Percentiles rank a stretch among this genome's conserved stretches.
These are phyloP conservation scores for Saguinus midas DNA, from an alignment of 2,113 vertebrate genomes.

Conservation along the genomic window DNA sequence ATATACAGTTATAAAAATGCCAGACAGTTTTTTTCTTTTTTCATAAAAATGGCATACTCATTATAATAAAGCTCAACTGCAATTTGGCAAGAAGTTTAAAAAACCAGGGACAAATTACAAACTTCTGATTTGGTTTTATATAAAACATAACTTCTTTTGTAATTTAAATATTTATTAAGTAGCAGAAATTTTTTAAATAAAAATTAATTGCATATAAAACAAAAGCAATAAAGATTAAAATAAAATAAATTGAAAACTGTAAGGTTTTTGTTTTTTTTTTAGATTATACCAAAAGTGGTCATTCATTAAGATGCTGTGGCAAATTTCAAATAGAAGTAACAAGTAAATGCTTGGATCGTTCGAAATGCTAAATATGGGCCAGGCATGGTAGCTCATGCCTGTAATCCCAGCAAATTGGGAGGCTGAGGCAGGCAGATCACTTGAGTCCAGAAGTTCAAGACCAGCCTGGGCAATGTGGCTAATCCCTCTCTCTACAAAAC, in stretches of 20 bases:
- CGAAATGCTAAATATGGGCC: neutral
- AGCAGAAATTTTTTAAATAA: neutral
- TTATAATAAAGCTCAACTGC: neutral
- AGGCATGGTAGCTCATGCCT: too few relatives aligned
- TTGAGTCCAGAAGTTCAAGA: too few relatives aligned
- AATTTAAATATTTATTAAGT: neutral
- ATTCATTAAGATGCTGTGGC: neutral
- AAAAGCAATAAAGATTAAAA: neutral
- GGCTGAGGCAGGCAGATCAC: too few relatives aligned
- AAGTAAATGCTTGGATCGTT: neutral
- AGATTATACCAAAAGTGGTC: neutral
- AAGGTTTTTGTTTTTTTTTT: neutral
- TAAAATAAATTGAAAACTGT: neutral
- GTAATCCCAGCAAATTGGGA: too few relatives aligned
- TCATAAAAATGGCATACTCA: neutral
- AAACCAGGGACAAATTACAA: neutral
- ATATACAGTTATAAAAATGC: neutral
- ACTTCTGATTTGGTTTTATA: neutral
- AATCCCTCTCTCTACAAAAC: too few relatives aligned
- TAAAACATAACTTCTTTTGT: neutral
- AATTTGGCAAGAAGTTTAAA: neutral
- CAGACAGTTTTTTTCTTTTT: neutral
- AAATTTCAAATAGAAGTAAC: neutral
- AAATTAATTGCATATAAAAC: conserved; percentile 8
- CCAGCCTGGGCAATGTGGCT: too few relatives aligned